A percentile compares a stretch with the other conserved stretches of the same genome.
phyloP scores from a whole-genome alignment of 2,113 vertebrate genomes.

The Dicerorhinus sumatrensis region DNA sequence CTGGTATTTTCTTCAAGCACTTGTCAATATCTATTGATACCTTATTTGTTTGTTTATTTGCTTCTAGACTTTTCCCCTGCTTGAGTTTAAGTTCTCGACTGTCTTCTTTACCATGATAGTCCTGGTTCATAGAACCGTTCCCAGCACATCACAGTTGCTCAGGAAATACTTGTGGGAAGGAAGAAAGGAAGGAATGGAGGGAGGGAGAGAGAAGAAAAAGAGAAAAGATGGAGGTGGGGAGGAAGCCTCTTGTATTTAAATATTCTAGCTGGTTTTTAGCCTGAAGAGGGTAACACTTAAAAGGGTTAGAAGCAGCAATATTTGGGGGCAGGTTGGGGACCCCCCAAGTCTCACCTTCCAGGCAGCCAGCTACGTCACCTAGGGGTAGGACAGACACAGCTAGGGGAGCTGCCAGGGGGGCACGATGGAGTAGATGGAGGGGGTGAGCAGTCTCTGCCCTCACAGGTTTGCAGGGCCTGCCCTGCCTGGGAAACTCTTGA shows the following conservation, averaged over 20 bases:
- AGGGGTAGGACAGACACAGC: not conserved
- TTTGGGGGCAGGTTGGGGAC: not conserved
- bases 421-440: rapidly evolving
- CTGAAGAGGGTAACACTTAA: not conserved
- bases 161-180: not conserved
- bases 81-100: not conserved
- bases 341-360: not conserved
- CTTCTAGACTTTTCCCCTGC: not conserved
- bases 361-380: not conserved
- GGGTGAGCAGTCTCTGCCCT: not conserved
- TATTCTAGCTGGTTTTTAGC: not conserved
- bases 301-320: not conserved
- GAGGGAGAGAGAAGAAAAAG: too few relatives aligned
- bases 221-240: not conserved
- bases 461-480: not conserved
- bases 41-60: not conserved
- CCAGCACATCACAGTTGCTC: not conserved
- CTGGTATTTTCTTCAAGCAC: not conserved
- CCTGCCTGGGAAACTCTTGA: not conserved
- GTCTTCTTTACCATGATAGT: not conserved
- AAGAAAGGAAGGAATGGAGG: not conserved
- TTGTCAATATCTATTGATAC: not conserved
- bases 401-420: not conserved
- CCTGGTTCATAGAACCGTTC: not conserved
- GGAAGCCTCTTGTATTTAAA: not conserved